Conservation (phyloP, 2,888 invertebrate species). For the Elmis aenea region DNA sequence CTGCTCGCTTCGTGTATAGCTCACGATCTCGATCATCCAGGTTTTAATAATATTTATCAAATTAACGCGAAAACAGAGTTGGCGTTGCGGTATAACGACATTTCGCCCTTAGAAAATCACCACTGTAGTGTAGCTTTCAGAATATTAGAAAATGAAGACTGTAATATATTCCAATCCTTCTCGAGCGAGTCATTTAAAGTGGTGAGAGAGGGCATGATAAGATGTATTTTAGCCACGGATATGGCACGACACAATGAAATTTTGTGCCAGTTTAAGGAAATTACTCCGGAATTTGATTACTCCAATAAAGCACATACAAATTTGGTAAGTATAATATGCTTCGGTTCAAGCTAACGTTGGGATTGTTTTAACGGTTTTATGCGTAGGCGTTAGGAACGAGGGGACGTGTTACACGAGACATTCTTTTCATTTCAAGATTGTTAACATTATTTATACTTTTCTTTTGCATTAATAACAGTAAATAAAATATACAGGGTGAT, state of each 20-base stretch:
- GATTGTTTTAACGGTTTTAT: too few species aligned
- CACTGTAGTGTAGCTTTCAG: slow-evolving; percentile 82
- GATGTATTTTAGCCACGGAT: slow-evolving; percentile 71
- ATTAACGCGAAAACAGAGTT: slow-evolving; percentile 80
- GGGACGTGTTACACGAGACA: too few species aligned
- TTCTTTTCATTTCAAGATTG: too few species aligned
- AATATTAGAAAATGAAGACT: slow-evolving; percentile 71
- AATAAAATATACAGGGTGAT: too few species aligned
- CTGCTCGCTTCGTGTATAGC: slow-evolving; percentile 75
- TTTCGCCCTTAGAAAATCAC: slow-evolving; percentile 80
- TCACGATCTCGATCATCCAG: slow-evolving; percentile 75
- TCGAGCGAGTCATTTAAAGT: slow-evolving; percentile 57
- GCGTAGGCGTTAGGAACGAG: too few species aligned
- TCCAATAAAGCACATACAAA: slow-evolving; percentile 65
- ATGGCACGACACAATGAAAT: slow-evolving; percentile 79
- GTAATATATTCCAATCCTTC: slow-evolving; percentile 72
- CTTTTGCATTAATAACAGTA: too few species aligned
- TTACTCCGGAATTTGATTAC: slow-evolving; percentile 62
- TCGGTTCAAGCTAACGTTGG: too few species aligned
- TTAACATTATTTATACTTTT: too few species aligned
- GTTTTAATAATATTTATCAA: slow-evolving; percentile 74
- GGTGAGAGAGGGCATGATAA: slow-evolving; percentile 73
- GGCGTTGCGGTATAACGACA: slow-evolving; percentile 80
- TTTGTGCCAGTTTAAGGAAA: slow-evolving; percentile 64
- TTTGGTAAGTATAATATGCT: slow-evolving; percentile 63